Conservation (phyloP, 2,113 vertebrate genomes). For the Dipodomys ordii region DNA sequence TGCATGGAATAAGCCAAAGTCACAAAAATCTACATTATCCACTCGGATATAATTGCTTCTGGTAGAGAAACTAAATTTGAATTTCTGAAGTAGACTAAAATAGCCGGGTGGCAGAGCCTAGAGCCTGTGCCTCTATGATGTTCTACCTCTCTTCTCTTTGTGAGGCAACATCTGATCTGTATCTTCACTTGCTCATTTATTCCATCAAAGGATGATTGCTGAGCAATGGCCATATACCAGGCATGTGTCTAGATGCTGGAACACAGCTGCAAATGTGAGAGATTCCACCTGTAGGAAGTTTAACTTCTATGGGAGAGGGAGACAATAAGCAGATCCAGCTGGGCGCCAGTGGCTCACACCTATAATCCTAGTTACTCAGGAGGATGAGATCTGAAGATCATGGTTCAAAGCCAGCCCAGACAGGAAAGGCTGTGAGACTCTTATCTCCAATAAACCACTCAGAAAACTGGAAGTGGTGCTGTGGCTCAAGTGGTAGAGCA, state of each 20-base stretch:
- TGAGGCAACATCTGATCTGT: neutral
- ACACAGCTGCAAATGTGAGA: neutral
- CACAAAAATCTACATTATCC: neutral
- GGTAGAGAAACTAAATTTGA: neutral
- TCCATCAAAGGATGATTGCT: neutral
- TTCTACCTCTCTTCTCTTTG: neutral
- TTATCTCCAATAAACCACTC: too few species aligned
- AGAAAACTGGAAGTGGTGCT: too few species aligned
- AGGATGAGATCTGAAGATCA: too few species aligned
- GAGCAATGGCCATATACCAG: neutral
- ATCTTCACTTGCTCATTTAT: neutral
- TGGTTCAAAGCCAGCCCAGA: too few species aligned
- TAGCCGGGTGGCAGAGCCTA: neutral
- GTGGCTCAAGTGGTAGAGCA: too few species aligned
- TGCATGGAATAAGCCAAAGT: constrained; percentile 72
- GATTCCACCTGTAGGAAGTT: neutral
- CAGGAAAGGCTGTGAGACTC: too few species aligned
- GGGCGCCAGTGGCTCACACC: too few species aligned
- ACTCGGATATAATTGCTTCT: neutral
- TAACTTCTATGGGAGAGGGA: neutral
- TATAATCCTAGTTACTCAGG: too few species aligned
- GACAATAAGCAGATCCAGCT: neutral
- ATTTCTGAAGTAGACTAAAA: neutral
- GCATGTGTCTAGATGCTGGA: neutral
- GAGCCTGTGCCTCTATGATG: neutral